Evolutionary conservation across 2,113 vertebrate genomes (phyloP).

Genomic region (Meleagris gallopavo): DNA sequence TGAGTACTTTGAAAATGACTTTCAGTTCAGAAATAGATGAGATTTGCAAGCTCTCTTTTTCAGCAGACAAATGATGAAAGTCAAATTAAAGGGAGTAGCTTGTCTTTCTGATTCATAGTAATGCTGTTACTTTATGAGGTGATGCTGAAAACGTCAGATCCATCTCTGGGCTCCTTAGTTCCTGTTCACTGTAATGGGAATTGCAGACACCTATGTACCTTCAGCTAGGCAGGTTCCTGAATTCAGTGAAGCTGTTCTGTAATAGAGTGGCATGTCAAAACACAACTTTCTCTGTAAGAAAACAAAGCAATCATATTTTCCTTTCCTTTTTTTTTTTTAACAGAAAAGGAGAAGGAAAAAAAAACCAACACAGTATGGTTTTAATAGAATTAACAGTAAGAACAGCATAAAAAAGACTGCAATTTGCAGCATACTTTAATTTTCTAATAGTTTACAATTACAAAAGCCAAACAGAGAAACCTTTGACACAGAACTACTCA

Average conservation of each 20-base stretch:
- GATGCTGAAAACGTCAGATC: neutral
- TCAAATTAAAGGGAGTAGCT: constrained; percentile 38
- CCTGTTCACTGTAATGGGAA: neutral
- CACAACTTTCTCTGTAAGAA: neutral
- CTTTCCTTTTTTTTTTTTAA: neutral
- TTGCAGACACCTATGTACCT: constrained; percentile 13
- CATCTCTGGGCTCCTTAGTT: neutral
- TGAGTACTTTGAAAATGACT: constrained; percentile 37
- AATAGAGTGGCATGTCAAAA: neutral
- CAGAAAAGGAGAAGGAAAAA: neutral
- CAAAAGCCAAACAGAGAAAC: neutral
- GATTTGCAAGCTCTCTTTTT: constrained; percentile 13
- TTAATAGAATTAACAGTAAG: neutral
- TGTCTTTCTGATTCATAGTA: constrained; percentile 28
- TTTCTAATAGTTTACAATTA: neutral
- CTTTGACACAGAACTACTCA: neutral
- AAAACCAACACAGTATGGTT: neutral
- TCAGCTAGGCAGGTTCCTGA: neutral
- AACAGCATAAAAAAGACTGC: neutral
- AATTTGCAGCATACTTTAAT: neutral
- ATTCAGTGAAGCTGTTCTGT: constrained; percentile 10
- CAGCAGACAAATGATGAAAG: neutral
- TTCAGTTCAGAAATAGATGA: neutral
- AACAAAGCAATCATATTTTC: neutral
- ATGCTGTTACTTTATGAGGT: neutral